Percentiles rank a stretch among this genome's conserved stretches.
Conservation (phyloP, 2,797 vertebrate species). For the Aphelocoma californica region DNA sequence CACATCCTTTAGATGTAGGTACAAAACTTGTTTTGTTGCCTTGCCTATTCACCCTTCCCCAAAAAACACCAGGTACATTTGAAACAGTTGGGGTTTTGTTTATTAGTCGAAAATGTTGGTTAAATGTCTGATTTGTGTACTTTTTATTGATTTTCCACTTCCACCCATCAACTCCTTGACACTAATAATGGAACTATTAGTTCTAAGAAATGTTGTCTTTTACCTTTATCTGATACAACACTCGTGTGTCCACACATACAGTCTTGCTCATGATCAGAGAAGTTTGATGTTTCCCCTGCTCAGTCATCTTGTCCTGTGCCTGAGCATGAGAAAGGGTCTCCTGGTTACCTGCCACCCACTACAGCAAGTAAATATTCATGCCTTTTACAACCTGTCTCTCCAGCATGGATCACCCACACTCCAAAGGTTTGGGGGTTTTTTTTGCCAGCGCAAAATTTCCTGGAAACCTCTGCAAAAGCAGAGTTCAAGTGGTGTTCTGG, state of each 20-base stretch:
- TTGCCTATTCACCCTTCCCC: neutral
- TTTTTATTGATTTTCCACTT: neutral
- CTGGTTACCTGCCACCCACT: neutral
- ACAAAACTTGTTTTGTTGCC: neutral
- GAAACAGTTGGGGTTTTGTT: neutral
- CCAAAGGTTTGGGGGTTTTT: neutral
- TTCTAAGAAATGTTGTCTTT: neutral
- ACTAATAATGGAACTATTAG: neutral
- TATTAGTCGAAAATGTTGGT: neutral
- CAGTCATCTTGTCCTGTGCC: neutral
- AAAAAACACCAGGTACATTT: neutral
- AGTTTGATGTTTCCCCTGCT: neutral
- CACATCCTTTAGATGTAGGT: neutral
- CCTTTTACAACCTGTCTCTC: neutral
- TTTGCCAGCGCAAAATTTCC: neutral
- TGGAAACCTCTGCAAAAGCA: neutral
- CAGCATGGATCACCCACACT: accelerated
- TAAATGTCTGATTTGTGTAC: neutral
- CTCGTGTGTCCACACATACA: accelerated
- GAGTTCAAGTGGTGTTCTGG: neutral
- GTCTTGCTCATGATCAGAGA: neutral
- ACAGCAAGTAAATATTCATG: neutral
- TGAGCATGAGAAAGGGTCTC: neutral
- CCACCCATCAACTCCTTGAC: neutral
- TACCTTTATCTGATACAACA: neutral